These are phyloP conservation scores for Lasioglossum albipes DNA, from an alignment of 1,140 invertebrate species.

Conservation along the genomic window DNA sequence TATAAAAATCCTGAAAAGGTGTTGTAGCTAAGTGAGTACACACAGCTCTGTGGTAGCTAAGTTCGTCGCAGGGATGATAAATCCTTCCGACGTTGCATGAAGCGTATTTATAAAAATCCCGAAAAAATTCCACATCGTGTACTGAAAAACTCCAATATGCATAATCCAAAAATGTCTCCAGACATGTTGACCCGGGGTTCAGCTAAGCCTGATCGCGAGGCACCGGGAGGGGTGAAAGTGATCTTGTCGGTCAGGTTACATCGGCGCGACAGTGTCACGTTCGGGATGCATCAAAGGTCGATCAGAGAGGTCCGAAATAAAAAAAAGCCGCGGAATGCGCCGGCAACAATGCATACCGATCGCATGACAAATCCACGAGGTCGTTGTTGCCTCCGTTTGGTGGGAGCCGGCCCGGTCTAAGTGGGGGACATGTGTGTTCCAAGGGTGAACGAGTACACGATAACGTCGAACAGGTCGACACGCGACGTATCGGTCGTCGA, in stretches of 20 bases:
- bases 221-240: slow-evolving; percentile 54
- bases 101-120: too few species aligned
- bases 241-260: slow-evolving; percentile 51
- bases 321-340: not conserved
- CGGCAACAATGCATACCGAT: slow-evolving; percentile 54
- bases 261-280: slow-evolving; percentile 17
- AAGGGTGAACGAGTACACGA: slow-evolving; percentile 59
- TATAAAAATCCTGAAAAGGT: too few species aligned
- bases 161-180: not conserved
- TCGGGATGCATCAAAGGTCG: slow-evolving; percentile 53
- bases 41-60: too few species aligned
- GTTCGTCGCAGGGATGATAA: too few species aligned
- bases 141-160: not conserved
- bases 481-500: slow-evolving; percentile 60
- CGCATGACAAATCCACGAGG: slow-evolving; percentile 61
- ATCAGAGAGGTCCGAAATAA: slow-evolving; percentile 46
- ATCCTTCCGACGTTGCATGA: too few species aligned
- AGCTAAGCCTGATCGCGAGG: slow-evolving; percentile 8
- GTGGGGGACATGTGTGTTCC: slow-evolving; percentile 62
- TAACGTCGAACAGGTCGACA: slow-evolving; percentile 64
- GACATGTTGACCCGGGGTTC: not conserved
- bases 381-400: slow-evolving; percentile 61
- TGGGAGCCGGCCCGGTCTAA: slow-evolving; percentile 43
- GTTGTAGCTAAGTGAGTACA: too few species aligned
- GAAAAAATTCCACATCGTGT: not conserved